A percentile compares a stretch with the other conserved stretches of the same genome.
phyloP scores from a whole-genome alignment of 2,797 vertebrate genomes.

The Phataginus tetradactyla region DNA sequence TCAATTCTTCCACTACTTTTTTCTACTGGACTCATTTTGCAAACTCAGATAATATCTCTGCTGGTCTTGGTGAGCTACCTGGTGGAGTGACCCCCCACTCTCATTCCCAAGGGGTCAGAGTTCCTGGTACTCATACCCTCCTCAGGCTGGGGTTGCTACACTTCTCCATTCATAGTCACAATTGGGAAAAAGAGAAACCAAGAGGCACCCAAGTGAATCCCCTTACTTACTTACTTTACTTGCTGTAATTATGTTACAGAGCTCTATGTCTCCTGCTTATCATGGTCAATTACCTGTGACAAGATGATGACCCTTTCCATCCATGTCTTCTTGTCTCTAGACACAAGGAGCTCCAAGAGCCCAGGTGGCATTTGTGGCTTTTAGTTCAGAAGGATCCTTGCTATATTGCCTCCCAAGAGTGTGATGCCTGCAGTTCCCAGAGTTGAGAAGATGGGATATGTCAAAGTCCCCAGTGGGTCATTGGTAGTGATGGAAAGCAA shows the following conservation, averaged over 20 bases:
- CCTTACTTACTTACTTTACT: neutral
- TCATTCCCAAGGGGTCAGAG: neutral
- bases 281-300: neutral
- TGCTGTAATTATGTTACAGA: neutral
- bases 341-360: neutral
- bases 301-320: neutral
- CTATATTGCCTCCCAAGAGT: neutral
- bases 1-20: neutral
- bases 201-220: neutral
- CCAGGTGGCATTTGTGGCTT: neutral
- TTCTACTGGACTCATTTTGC: neutral
- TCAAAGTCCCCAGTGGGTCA: neutral
- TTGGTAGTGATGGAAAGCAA: neutral
- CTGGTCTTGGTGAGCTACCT: neutral
- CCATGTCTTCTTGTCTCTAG: neutral
- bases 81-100: neutral
- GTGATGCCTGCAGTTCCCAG: neutral
- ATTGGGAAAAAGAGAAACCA: neutral
- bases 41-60: neutral
- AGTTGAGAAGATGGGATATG: neutral
- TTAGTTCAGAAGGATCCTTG: neutral
- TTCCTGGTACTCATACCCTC: neutral
- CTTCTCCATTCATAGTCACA: neutral
- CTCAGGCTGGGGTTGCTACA: neutral
- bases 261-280: neutral